phyloP scores from a whole-genome alignment of 2,113 vertebrate genomes.

The Ivindomyrus marchei region DNA sequence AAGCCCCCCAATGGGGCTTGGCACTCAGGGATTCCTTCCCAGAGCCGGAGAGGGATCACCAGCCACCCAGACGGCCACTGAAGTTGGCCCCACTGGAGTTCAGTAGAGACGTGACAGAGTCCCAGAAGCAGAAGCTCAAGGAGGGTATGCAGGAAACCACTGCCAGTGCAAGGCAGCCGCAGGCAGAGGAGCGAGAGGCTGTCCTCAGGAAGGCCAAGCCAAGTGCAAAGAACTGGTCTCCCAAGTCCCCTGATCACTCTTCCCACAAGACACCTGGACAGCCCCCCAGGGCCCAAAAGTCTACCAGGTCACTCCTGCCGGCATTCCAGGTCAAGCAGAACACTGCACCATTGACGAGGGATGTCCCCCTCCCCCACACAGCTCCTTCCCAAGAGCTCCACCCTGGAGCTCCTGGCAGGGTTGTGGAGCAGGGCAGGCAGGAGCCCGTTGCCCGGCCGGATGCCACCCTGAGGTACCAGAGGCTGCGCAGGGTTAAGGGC shows the following conservation, averaged over 20 bases:
- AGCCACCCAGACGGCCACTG: slow-evolving; percentile 47
- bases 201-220: slow-evolving; percentile 40
- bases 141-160: slow-evolving; percentile 49
- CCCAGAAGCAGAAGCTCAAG: slow-evolving; percentile 61
- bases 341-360: not conserved
- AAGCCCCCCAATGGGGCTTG: slow-evolving; percentile 20
- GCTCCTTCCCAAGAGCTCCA: not conserved
- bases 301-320: not conserved
- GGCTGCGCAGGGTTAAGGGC: slow-evolving; percentile 46
- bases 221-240: not conserved
- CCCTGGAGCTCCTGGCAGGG: not conserved
- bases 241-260: slow-evolving; percentile 13
- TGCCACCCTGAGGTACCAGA: slow-evolving; percentile 38
- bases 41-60: slow-evolving; percentile 32
- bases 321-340: not conserved
- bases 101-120: slow-evolving; percentile 56
- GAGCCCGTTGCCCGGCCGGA: slow-evolving; percentile 11
- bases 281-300: not conserved
- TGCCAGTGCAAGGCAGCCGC: slow-evolving; percentile 37
- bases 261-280: not conserved
- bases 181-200: slow-evolving; percentile 28
- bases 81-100: slow-evolving; percentile 67
- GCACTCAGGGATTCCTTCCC: slow-evolving; percentile 28
- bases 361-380: not conserved
- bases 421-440: slow-evolving; percentile 4